These are phyloP conservation scores for Erpobdella octoculata DNA, from an alignment of 2,888 invertebrate species.

Conservation along the genomic window DNA sequence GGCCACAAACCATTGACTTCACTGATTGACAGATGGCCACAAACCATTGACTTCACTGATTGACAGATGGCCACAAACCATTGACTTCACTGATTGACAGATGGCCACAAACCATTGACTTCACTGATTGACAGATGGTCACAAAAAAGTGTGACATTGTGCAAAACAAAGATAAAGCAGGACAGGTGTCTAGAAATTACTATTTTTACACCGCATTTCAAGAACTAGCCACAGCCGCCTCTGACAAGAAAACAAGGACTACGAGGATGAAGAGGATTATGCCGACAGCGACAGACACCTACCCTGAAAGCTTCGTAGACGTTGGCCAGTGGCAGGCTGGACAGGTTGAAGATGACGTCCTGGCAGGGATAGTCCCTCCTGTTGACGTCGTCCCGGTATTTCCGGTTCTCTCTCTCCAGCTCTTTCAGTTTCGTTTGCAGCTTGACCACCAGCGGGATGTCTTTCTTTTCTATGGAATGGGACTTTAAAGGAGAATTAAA, in stretches of 20 bases:
- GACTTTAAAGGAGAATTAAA: not conserved
- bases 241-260: no score
- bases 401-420: constrained; percentile 60
- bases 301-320: constrained; percentile 38
- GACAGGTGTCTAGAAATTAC: no score
- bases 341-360: constrained; percentile 13
- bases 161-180: no score
- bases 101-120: no score
- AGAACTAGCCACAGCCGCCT: not conserved
- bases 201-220: not conserved
- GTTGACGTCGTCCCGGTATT: constrained; percentile 69
- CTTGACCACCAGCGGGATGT: constrained; percentile 67
- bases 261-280: no score
- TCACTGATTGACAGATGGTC: no score
- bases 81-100: no score
- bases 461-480: constrained; percentile 40
- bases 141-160: no score
- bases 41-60: no score
- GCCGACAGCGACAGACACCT: not conserved
- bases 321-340: constrained; percentile 31
- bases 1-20: no score
- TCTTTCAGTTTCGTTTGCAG: constrained; percentile 59
- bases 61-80: no score
- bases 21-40: no score
- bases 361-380: constrained; percentile 57